phyloP scores from a whole-genome alignment of 2,888 invertebrate genomes.

The Arenicola marina region DNA sequence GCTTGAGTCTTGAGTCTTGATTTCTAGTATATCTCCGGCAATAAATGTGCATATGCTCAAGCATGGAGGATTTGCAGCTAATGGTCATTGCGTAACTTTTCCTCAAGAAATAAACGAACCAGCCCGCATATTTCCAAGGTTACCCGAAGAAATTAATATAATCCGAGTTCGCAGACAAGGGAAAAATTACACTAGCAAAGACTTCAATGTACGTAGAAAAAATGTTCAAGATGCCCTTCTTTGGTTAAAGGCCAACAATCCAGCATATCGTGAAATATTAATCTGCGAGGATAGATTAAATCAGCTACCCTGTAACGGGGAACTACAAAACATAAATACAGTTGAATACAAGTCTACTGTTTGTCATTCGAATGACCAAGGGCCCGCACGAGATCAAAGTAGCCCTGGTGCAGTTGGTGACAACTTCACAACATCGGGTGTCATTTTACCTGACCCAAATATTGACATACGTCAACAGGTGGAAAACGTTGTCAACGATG shows the following conservation, averaged over 20 bases:
- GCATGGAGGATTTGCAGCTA: slow-evolving; percentile 11
- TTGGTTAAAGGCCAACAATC: slow-evolving; percentile 29
- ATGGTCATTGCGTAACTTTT: slow-evolving; percentile 13
- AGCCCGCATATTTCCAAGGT: slow-evolving; percentile 7
- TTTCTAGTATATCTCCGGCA: slow-evolving; percentile 4
- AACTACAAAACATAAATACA: slow-evolving; percentile 8
- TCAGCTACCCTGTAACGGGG: slow-evolving; percentile 18
- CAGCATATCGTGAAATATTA: slow-evolving; percentile 25
- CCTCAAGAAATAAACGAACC: slow-evolving; percentile 8
- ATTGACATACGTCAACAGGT: background rate
- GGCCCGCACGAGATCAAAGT: slow-evolving; percentile 5
- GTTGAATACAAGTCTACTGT: slow-evolving; percentile 2
- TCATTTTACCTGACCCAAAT: slow-evolving; percentile 1
- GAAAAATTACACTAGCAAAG: slow-evolving; percentile 24
- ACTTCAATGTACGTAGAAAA: slow-evolving; percentile 25
- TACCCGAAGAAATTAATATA: slow-evolving; percentile 26
- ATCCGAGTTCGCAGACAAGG: slow-evolving; percentile 26
- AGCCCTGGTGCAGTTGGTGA: slow-evolving; percentile 13
- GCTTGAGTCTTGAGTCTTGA: slow-evolving; percentile 8
- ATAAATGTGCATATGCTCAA: slow-evolving; percentile 12
- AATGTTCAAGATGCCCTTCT: slow-evolving; percentile 22
- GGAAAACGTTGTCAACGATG: background rate
- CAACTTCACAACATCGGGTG: slow-evolving; percentile 19
- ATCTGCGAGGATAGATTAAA: slow-evolving; percentile 19
- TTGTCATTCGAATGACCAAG: slow-evolving; percentile 14